Percentiles rank a stretch among this genome's conserved stretches.
Conservation (phyloP, 1,140 invertebrate genomes). For the Eubasilissa regina region DNA sequence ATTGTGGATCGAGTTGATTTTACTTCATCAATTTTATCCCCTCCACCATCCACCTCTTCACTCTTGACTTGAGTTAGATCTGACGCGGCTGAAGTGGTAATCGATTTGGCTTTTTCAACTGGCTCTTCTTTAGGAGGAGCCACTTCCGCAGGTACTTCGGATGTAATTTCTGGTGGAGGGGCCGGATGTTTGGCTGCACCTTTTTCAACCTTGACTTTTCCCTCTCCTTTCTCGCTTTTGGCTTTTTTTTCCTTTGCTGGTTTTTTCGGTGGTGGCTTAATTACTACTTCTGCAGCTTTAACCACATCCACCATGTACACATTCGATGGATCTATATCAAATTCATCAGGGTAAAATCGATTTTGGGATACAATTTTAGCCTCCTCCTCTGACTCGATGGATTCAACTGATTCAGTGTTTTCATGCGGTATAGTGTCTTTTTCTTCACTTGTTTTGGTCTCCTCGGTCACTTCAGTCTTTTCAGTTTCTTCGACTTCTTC, state of each 20-base stretch:
- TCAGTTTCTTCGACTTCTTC: neutral
- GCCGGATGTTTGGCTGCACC: neutral
- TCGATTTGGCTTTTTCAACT: too few relatives aligned
- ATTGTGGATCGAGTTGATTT: neutral
- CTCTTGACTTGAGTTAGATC: neutral
- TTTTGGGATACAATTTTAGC: neutral
- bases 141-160: too few relatives aligned
- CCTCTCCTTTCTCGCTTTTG: neutral
- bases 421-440: neutral
- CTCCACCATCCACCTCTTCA: neutral
- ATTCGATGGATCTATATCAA: neutral
- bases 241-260: neutral
- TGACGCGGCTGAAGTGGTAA: too few relatives aligned
- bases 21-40: neutral
- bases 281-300: constrained; percentile 16
- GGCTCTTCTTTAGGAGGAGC: too few relatives aligned
- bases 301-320: neutral
- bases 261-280: neutral
- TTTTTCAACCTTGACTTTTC: neutral
- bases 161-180: neutral
- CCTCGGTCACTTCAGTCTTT: neutral
- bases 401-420: neutral
- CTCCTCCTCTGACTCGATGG: neutral
- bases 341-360: constrained; percentile 8
- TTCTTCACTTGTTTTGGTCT: neutral